Evolutionary conservation across 2,797 vertebrate species (phyloP), one percentile per base, ranked within the genome.

Genomic region (Nothura maculosa): DNA sequence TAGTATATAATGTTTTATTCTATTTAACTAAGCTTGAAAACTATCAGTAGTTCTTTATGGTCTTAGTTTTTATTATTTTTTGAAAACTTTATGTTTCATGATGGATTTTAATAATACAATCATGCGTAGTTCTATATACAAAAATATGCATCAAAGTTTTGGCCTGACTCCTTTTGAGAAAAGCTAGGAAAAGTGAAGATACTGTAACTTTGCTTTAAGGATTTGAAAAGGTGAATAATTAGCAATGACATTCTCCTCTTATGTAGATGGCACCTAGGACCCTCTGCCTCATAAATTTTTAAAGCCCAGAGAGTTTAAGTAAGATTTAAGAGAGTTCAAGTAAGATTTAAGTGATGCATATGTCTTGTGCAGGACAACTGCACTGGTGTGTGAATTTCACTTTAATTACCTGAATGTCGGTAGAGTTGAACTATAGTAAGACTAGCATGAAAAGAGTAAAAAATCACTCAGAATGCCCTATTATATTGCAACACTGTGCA

Each of bases 241-340:
- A 66, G 32, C 0, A 0, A 66, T 32, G 61, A 18, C 21, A 57
- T 89, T 82, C 50, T 69, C 66, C 73, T 85, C 67, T 24, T 62
- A 15, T 32, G 74, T 57, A 45, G 60, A 76, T 79, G 58, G 32
- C 32, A 77, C 34, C 1, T 45, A 66, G 73, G 50, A 27, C 66
- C 93, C 60, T 30, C 60, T 58, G 85, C 30, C 43, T 87, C 63
- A 43, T 81, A 87, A 90, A 94, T 79, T 62, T 66, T 66, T 70
- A 91, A 84, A 92, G 28, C 55, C 22, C 2, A 1, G 40, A 42
- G 74, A 55, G 8, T 85, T 81, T 83, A 73, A 92, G 66, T 24
- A 58, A 30, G 43, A 58, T 55, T 78, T 78, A 73, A 24, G 40
- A 42, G 74, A 55, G 8, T 85, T 81, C 81, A 73, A 92, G 66